These are phyloP conservation scores for Alcis repandata DNA, from an alignment of 2,888 invertebrate species.

Conservation along the genomic window DNA sequence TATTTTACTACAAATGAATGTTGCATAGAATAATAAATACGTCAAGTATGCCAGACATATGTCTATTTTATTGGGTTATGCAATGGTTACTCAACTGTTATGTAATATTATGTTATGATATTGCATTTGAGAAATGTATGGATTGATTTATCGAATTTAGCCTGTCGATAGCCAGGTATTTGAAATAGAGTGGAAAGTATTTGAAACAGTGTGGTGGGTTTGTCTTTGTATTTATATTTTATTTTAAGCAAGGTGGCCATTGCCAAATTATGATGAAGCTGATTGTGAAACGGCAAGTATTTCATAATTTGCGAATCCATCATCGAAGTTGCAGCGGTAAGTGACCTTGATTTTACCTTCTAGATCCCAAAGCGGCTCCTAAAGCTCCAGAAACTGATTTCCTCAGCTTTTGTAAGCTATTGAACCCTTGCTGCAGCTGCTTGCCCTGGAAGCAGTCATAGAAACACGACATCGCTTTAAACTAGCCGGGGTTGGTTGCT, in stretches of 20 bases:
- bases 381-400: conserved; percentile 89
- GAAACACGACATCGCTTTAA: conserved; percentile 85
- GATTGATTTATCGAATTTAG: conserved; percentile 4
- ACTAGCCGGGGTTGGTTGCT: conserved; percentile 70
- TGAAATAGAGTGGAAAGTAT: neutral
- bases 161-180: neutral
- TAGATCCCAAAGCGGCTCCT: conserved; percentile 82
- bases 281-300: too few species aligned
- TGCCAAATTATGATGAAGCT: too few species aligned
- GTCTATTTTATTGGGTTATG: too few species aligned
- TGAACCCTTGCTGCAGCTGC: conserved; percentile 85
- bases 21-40: neutral
- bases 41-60: neutral
- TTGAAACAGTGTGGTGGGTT: too few species aligned
- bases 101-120: neutral
- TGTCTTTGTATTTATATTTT: too few species aligned
- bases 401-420: conserved; percentile 90
- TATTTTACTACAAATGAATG: neutral
- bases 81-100: too few species aligned
- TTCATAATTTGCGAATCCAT: too few species aligned
- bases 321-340: too few species aligned
- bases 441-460: conserved; percentile 86
- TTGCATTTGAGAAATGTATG: neutral
- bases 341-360: too few species aligned
- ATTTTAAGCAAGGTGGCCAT: too few species aligned